Evolutionary conservation across 2,113 vertebrate species (phyloP).

Genomic region (Bufo bufo): DNA sequence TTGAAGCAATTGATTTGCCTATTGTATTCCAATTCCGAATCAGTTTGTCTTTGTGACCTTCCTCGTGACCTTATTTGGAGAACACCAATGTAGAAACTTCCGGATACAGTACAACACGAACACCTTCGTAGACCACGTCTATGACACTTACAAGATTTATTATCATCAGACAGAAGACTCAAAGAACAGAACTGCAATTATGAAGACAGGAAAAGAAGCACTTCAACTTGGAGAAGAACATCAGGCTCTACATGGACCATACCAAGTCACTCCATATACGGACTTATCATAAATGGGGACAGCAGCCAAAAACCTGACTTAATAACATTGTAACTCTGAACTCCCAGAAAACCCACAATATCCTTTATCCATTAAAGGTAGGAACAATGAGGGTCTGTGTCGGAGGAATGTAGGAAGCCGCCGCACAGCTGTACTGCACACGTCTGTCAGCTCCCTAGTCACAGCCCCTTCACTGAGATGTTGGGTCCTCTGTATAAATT

Average conservation of each 20-base stretch:
- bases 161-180: neutral
- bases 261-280: conserved; percentile 35
- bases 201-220: neutral
- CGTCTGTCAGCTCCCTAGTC: neutral
- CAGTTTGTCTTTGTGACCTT: no score
- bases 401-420: conserved; percentile 9
- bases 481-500: neutral
- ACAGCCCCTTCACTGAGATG: neutral
- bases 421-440: conserved; percentile 21
- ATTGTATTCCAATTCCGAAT: neutral
- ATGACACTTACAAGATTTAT: neutral
- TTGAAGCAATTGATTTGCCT: no score
- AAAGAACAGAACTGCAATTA: neutral
- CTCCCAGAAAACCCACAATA: conserved; percentile 34
- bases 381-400: conserved; percentile 41
- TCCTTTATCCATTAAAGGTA: conserved; percentile 43
- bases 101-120: neutral
- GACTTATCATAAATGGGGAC: conserved; percentile 27
- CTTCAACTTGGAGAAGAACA: neutral
- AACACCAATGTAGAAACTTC: neutral
- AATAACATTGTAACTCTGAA: conserved; percentile 33
- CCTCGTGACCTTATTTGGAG: neutral
- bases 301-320: conserved; percentile 33
- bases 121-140: neutral
- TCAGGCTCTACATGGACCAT: neutral